Evolutionary conservation across 2,888 invertebrate genomes (phyloP).

Genomic region (Eupithecia centaureata): DNA sequence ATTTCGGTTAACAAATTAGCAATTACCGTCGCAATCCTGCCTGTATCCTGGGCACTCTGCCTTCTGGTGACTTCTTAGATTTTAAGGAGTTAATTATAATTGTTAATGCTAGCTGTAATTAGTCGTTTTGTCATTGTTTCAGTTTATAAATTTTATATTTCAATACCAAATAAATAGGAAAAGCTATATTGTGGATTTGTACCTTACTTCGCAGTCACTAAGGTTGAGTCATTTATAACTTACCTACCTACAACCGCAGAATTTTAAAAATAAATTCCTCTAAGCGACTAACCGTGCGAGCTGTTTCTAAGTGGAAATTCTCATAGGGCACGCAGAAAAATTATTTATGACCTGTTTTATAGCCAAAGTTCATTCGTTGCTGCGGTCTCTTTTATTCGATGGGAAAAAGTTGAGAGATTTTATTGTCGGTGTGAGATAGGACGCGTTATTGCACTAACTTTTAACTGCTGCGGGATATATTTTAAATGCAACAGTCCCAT

Average conservation of each 20-base stretch:
- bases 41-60: too few relatives aligned
- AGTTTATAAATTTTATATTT: too few relatives aligned
- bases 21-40: too few relatives aligned
- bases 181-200: neutral
- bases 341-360: constrained; percentile 83
- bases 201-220: neutral
- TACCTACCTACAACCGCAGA: neutral
- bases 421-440: constrained; percentile 82
- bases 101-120: too few relatives aligned
- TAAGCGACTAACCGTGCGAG: constrained; percentile 28
- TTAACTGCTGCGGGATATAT: constrained; percentile 59
- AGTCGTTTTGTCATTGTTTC: too few relatives aligned
- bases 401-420: constrained; percentile 81
- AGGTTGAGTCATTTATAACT: neutral
- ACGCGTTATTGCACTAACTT: constrained; percentile 81
- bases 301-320: constrained; percentile 69
- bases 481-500: constrained; percentile 1
- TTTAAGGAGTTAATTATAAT: too few relatives aligned
- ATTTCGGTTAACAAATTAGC: too few relatives aligned
- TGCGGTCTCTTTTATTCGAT: constrained; percentile 81
- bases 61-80: too few relatives aligned
- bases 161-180: too few relatives aligned
- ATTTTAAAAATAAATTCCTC: constrained; percentile 23
- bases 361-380: constrained; percentile 82
- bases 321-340: constrained; percentile 72